These are phyloP conservation scores for Opisthocomus hoazin DNA, from an alignment of 2,113 vertebrate genomes.

Conservation along the genomic window DNA sequence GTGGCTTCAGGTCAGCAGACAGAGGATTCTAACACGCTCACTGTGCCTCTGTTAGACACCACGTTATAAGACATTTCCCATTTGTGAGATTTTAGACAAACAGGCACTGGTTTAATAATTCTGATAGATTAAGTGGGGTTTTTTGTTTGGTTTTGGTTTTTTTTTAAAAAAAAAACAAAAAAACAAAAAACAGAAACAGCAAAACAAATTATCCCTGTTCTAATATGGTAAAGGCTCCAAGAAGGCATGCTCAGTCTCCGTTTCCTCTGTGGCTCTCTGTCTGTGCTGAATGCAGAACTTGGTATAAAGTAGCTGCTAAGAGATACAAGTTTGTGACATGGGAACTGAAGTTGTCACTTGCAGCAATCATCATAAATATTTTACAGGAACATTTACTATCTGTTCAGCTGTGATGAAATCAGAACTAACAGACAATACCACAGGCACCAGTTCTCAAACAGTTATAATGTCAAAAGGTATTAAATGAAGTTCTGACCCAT, in stretches of 20 bases:
- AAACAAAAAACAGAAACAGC: not conserved
- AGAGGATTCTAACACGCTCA: not conserved
- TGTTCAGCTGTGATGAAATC: not conserved
- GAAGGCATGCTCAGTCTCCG: not conserved
- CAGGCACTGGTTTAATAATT: not conserved
- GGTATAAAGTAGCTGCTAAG: not conserved
- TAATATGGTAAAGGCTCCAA: not conserved
- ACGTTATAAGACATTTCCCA: not conserved
- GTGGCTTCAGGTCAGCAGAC: not conserved
- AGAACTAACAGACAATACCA: constrained; percentile 15
- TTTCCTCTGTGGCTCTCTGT: not conserved
- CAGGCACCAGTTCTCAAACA: not conserved
- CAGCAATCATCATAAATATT: constrained; percentile 6
- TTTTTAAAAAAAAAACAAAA: no score
- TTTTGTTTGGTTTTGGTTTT: not conserved
- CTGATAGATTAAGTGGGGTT: not conserved
- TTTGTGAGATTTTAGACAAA: not conserved
- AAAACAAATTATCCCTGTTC: not conserved
- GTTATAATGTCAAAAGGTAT: constrained; percentile 21
- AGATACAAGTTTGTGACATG: not conserved
- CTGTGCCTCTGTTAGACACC: not conserved
- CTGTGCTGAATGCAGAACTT: not conserved
- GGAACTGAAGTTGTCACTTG: not conserved
- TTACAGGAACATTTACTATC: not conserved
- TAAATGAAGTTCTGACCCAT: constrained; percentile 15